These are phyloP conservation scores for Crossocerus cetratus DNA, from an alignment of 2,888 invertebrate genomes.

Conservation along the genomic window DNA sequence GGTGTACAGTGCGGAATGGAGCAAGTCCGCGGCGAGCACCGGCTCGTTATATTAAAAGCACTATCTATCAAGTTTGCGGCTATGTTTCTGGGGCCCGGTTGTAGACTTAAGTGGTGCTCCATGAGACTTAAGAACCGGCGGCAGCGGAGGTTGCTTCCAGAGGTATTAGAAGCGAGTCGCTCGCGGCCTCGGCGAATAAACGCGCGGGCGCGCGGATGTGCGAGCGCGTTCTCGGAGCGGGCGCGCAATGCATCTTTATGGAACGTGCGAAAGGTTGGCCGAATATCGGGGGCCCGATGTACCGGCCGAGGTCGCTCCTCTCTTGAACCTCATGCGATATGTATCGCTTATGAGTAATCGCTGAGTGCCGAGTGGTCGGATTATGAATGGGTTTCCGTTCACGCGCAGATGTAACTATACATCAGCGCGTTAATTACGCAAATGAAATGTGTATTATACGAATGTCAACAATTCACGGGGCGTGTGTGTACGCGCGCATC, in stretches of 20 bases:
- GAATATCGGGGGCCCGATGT: slow-evolving; percentile 17
- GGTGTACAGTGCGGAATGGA: too few relatives aligned
- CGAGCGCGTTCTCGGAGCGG: too few relatives aligned
- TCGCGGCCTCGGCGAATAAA: too few relatives aligned
- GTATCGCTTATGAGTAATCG: slow-evolving; percentile 71
- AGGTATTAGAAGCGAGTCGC: too few relatives aligned
- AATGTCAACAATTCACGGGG: slow-evolving; percentile 68
- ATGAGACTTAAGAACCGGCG: too few relatives aligned
- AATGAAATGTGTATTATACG: slow-evolving; percentile 71
- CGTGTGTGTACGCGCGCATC: slow-evolving; percentile 32
- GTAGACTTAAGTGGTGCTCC: too few relatives aligned
- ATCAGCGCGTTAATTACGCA: slow-evolving; percentile 72
- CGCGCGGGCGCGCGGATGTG: too few relatives aligned
- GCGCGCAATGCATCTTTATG: slow-evolving; percentile 8
- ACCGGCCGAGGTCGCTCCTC: slow-evolving; percentile 17
- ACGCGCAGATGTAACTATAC: slow-evolving; percentile 68
- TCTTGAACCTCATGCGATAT: slow-evolving; percentile 64
- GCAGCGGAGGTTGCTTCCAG: too few relatives aligned
- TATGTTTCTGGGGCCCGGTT: too few relatives aligned
- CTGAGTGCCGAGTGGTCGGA: slow-evolving; percentile 68
- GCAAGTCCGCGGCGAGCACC: too few relatives aligned
- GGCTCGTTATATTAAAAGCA: too few relatives aligned
- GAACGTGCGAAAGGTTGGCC: slow-evolving; percentile 13
- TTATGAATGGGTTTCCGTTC: slow-evolving; percentile 72
- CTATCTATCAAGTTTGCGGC: too few relatives aligned